Conservation (phyloP, 2,113 vertebrate genomes). For the Cyprinodon tularosa region DNA sequence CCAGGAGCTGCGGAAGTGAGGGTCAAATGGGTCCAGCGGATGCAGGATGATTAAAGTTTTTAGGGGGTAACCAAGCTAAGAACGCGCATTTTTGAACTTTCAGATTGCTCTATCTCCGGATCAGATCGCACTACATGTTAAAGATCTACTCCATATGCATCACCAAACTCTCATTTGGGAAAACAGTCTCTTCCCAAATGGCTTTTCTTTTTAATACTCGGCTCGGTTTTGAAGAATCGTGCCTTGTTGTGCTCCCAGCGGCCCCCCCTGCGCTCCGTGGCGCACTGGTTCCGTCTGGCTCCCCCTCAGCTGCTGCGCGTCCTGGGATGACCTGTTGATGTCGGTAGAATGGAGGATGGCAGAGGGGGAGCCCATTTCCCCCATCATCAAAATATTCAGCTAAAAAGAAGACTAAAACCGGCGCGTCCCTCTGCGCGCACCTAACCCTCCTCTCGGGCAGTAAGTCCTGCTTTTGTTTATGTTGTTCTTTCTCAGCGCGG, state of each 20-base stretch:
- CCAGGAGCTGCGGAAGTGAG: not conserved
- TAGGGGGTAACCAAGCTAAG: slow-evolving; percentile 37
- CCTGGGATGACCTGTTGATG: slow-evolving; percentile 88
- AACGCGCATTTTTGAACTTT: not conserved
- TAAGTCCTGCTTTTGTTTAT: slow-evolving; percentile 49
- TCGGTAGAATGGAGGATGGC: slow-evolving; percentile 81
- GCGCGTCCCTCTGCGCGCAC: slow-evolving; percentile 56
- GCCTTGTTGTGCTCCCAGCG: slow-evolving; percentile 65
- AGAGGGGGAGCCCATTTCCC: slow-evolving; percentile 74
- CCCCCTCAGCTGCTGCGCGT: slow-evolving; percentile 82
- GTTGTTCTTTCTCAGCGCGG: slow-evolving; percentile 30
- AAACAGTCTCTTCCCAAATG: not conserved
- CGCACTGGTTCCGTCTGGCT: slow-evolving; percentile 83
- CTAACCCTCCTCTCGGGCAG: slow-evolving; percentile 52
- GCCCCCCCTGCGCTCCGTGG: slow-evolving; percentile 57
- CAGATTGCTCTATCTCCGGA: not conserved
- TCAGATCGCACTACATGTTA: not conserved
- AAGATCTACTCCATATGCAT: slow-evolving; percentile 42
- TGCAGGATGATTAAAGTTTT: slow-evolving; percentile 56
- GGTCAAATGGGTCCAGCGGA: slow-evolving; percentile 27
- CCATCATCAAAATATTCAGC: slow-evolving; percentile 75
- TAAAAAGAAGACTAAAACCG: slow-evolving; percentile 31
- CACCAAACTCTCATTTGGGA: slow-evolving; percentile 33
- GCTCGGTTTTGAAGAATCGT: slow-evolving; percentile 60
- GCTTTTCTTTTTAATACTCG: slow-evolving; percentile 37